These are phyloP conservation scores for Drosophila virilis DNA, from an alignment of 1,140 invertebrate genomes.

Conservation along the genomic window DNA sequence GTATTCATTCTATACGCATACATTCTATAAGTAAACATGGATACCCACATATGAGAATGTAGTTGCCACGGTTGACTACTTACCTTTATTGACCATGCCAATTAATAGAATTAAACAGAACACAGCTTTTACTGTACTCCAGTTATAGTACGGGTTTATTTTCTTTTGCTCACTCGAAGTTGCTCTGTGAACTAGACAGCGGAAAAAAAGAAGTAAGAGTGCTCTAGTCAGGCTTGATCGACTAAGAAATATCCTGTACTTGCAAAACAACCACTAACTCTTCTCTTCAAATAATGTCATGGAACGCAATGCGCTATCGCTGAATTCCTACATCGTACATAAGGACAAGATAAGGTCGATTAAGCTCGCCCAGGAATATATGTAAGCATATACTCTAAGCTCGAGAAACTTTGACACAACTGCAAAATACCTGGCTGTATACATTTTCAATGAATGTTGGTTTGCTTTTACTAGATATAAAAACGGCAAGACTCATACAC, in stretches of 20 bases:
- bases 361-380: too few species aligned
- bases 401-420: too few species aligned
- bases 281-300: too few species aligned
- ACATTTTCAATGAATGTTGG: too few species aligned
- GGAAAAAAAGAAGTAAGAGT: conserved; percentile 28
- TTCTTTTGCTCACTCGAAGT: conserved; percentile 43
- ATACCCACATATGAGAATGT: conserved; percentile 5
- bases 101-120: conserved; percentile 69
- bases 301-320: too few species aligned
- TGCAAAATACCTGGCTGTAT: too few species aligned
- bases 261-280: too few species aligned
- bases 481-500: too few species aligned
- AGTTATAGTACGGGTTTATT: conserved; percentile 59
- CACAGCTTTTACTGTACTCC: conserved; percentile 61
- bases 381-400: too few species aligned
- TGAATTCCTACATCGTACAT: too few species aligned
- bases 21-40: neutral
- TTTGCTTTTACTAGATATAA: too few species aligned
- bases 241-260: neutral
- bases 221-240: neutral
- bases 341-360: too few species aligned
- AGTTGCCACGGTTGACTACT: conserved; percentile 53
- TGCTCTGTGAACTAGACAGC: conserved; percentile 50
- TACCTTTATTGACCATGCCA: conserved; percentile 54
- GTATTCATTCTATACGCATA: neutral